These are phyloP conservation scores for Orthosia gothica DNA, from an alignment of 2,888 invertebrate species.

Conservation along the genomic window DNA sequence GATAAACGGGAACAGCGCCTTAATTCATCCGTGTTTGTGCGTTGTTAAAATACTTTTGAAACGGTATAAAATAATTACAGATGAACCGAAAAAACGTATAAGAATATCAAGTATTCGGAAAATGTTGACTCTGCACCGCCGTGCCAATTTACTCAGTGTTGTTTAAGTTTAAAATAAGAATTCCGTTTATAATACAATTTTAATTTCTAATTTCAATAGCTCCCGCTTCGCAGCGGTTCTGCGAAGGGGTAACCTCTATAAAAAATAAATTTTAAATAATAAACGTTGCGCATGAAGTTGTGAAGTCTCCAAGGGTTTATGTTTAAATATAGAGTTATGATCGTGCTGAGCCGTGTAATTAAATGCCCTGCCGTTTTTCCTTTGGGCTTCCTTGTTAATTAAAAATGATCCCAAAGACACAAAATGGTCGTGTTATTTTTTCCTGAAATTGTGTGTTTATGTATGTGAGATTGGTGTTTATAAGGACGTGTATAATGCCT, in stretches of 20 bases:
- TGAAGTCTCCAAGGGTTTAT: conserved; percentile 26
- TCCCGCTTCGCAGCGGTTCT: conserved; percentile 10
- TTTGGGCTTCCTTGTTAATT: background rate
- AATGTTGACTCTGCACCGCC: conserved; percentile 8
- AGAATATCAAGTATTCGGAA: background rate
- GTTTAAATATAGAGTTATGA: conserved; percentile 14
- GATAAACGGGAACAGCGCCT: conserved; percentile 14
- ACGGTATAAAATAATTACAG: background rate
- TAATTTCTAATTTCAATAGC: conserved; percentile 52
- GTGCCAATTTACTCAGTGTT: conserved; percentile 3
- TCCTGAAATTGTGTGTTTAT: background rate
- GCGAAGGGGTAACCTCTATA: conserved; percentile 30
- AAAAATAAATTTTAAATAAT: conserved; percentile 55
- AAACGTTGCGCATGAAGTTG: conserved; percentile 34
- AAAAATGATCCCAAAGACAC: background rate
- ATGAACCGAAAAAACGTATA: background rate
- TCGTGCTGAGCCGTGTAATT: background rate
- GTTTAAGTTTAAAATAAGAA: conserved; percentile 36
- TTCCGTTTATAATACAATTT: conserved; percentile 45
- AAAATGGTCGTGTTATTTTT: background rate
- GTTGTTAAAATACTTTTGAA: conserved; percentile 16
- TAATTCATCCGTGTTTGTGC: conserved; percentile 16
- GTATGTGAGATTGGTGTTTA: background rate
- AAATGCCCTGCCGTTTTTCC: background rate
- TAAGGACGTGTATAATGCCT: background rate